Evolutionary conservation across 92 coral and sea anemone genomes (phyloP).

Genomic region (Epizoanthus ramosus): DNA sequence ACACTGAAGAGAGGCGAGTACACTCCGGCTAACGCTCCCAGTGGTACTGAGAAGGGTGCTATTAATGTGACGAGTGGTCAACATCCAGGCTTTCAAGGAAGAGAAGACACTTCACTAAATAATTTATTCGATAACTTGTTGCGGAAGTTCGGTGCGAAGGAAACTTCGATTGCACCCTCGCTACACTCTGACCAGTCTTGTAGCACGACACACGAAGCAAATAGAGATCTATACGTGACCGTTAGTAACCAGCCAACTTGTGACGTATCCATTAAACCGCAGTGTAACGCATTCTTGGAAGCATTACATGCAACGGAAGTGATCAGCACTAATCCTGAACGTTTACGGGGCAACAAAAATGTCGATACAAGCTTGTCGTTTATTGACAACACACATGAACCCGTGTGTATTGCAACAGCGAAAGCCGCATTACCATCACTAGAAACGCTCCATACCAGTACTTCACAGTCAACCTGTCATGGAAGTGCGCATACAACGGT

Average conservation of each 20-base stretch:
- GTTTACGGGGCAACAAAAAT: background rate
- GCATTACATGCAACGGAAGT: background rate
- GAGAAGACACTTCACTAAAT: background rate
- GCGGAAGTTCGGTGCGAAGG: slow-evolving; percentile 21
- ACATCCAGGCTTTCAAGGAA: background rate
- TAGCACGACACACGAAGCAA: background rate
- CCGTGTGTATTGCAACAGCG: background rate
- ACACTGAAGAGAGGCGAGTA: no score
- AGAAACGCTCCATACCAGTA: background rate
- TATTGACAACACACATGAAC: background rate
- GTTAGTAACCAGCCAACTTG: background rate
- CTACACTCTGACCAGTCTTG: background rate
- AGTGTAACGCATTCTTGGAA: background rate
- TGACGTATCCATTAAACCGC: background rate
- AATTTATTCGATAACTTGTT: slow-evolving; percentile 30
- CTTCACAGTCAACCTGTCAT: background rate
- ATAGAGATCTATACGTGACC: background rate
- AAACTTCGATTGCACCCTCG: background rate
- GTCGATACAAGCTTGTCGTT: background rate
- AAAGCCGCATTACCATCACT: background rate
- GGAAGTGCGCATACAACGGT: background rate
- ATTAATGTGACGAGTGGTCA: background rate
- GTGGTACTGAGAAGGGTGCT: no score
- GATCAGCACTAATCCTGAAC: background rate
- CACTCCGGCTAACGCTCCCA: no score